Evolutionary conservation across 2,113 vertebrate genomes (phyloP).

Genomic region (Erythrocebus patas): DNA sequence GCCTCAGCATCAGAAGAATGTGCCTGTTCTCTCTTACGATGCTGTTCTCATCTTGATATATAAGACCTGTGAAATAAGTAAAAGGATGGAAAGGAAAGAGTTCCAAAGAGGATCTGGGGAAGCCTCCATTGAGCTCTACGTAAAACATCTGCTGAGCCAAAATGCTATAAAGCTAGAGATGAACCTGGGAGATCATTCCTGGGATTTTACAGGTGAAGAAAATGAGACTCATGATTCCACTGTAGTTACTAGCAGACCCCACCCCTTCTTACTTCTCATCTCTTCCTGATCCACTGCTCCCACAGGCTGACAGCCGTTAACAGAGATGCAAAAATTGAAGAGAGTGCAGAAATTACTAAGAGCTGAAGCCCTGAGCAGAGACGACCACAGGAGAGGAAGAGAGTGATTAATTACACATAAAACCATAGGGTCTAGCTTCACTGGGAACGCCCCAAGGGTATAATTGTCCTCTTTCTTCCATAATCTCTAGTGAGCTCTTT

Average conservation of each 20-base stretch:
- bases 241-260: not conserved
- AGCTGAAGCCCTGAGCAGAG: not conserved
- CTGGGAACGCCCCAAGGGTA: not conserved
- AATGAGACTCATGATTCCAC: not conserved
- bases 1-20: not conserved
- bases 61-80: not conserved
- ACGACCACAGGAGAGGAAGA: not conserved
- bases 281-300: not conserved
- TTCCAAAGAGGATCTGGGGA: not conserved
- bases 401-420: not conserved
- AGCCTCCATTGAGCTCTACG: not conserved
- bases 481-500: not conserved
- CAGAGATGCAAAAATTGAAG: not conserved
- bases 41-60: constrained; percentile 19
- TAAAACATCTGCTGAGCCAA: not conserved
- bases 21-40: constrained; percentile 2
- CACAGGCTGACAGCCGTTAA: not conserved
- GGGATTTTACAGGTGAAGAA: not conserved
- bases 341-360: not conserved
- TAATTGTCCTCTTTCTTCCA: not conserved
- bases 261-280: fast-evolving
- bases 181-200: not conserved
- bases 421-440: not conserved
- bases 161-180: not conserved
- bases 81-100: not conserved